These are phyloP conservation scores for Micoletzkya japonica DNA, from an alignment of 2,888 invertebrate species.

Conservation along the genomic window DNA sequence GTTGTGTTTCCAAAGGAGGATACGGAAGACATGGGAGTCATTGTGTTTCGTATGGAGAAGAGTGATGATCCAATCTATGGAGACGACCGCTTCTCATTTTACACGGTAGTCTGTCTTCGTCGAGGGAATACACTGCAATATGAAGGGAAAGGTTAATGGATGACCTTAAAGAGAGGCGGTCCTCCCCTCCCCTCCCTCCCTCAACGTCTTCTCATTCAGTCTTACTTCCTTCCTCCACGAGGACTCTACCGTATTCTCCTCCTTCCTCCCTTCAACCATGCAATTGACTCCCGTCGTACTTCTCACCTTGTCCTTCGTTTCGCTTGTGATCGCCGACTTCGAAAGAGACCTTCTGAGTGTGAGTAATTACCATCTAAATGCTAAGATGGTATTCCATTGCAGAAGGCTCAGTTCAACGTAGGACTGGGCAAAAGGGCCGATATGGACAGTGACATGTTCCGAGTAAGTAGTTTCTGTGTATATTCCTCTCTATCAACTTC, in stretches of 20 bases:
- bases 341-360: constrained; percentile 22
- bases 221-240: too few relatives aligned
- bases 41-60: too few relatives aligned
- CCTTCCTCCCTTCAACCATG: neutral
- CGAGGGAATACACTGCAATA: too few relatives aligned
- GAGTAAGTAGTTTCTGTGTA: neutral
- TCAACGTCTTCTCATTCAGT: neutral
- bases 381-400: constrained; percentile 3
- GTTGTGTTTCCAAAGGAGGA: too few relatives aligned
- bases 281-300: too few relatives aligned
- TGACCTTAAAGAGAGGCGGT: constrained; percentile 14
- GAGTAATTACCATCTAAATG: neutral
- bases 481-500: constrained; percentile 1
- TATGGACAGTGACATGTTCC: constrained; percentile 12
- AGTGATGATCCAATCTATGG: too few relatives aligned
- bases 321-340: constrained; percentile 4
- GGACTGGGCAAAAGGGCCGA: constrained; percentile 15
- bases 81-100: too few relatives aligned
- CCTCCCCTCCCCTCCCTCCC: constrained; percentile 9
- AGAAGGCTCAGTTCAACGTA: constrained; percentile 24
- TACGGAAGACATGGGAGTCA: too few relatives aligned
- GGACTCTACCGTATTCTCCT: constrained; percentile 19
- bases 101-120: too few relatives aligned
- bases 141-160: too few relatives aligned
- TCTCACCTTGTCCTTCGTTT: constrained; percentile 3